A percentile compares a stretch with the other conserved stretches of the same genome.
Conservation (phyloP, 1,140 invertebrate species). For the Achroia grisella region DNA sequence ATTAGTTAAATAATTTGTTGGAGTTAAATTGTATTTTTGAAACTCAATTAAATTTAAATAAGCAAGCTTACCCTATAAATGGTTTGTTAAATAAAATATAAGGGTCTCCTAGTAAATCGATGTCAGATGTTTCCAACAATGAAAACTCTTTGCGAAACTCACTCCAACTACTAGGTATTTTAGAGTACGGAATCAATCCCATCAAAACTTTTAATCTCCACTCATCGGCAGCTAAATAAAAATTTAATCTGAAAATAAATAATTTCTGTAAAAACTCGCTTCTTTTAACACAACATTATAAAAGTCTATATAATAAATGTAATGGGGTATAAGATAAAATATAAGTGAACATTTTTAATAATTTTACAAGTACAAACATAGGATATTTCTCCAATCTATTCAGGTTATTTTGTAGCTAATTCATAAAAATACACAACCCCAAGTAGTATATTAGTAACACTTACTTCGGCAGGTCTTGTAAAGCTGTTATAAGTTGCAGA, state of each 20-base stretch:
- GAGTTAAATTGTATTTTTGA: not conserved
- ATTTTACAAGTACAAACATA: too few relatives aligned
- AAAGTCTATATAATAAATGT: too few relatives aligned
- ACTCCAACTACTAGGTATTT: slow-evolving; percentile 71
- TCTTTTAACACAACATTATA: too few relatives aligned
- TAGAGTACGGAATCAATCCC: slow-evolving; percentile 44
- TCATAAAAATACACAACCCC: not conserved
- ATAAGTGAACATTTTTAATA: slow-evolving; percentile 1
- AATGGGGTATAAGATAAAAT: too few relatives aligned
- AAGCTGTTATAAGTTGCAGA: slow-evolving; percentile 66
- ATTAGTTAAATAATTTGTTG: not conserved
- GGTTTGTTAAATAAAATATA: slow-evolving; percentile 75
- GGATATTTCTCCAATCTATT: too few relatives aligned
- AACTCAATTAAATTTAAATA: not conserved
- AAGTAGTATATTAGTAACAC: slow-evolving; percentile 4
- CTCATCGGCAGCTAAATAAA: slow-evolving; percentile 75
- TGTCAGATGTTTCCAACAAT: slow-evolving; percentile 49
- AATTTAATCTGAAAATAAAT: slow-evolving; percentile 65
- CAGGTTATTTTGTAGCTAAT: too few relatives aligned
- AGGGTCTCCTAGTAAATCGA: slow-evolving; percentile 73
- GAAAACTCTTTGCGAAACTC: slow-evolving; percentile 63
- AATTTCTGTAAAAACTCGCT: too few relatives aligned
- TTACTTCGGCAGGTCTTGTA: slow-evolving; percentile 71
- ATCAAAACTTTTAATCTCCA: slow-evolving; percentile 75
- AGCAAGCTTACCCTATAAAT: slow-evolving; percentile 70